Evolutionary conservation across 2,888 invertebrate genomes (phyloP).

Genomic region (Automeris io): DNA sequence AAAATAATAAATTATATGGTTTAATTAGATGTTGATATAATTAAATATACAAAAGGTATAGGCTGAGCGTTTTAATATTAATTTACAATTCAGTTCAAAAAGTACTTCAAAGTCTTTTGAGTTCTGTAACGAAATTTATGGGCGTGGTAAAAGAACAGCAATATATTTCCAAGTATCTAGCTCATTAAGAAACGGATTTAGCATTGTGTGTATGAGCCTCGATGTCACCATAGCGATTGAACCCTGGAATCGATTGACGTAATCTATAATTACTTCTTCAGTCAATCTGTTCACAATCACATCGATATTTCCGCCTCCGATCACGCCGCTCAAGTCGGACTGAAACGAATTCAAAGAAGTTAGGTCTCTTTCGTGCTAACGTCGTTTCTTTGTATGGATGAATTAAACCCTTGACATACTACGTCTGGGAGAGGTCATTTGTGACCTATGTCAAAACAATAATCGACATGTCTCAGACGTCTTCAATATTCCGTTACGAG

Average conservation of each 20-base stretch:
- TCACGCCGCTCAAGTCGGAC: conserved; percentile 51
- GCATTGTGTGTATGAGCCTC: conserved; percentile 12
- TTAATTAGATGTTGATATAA: background rate
- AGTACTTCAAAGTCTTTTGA: too few species aligned
- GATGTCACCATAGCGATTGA: conserved; percentile 31
- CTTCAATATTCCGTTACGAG: too few species aligned
- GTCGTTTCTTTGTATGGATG: too few species aligned
- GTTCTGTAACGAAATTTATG: background rate
- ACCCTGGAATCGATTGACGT: conserved; percentile 53
- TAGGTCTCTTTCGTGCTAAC: too few species aligned
- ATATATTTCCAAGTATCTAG: conserved; percentile 58
- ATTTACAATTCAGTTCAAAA: too few species aligned
- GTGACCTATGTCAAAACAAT: too few species aligned
- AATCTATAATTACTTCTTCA: conserved; percentile 53
- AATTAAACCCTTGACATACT: too few species aligned
- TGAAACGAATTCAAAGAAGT: too few species aligned
- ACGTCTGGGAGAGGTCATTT: too few species aligned
- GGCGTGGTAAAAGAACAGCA: conserved; percentile 7
- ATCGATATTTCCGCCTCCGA: conserved; percentile 66
- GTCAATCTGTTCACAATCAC: conserved; percentile 52
- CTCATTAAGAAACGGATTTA: conserved; percentile 45
- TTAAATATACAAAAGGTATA: background rate
- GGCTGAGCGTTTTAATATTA: too few species aligned
- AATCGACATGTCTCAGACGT: too few species aligned
- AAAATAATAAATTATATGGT: background rate